phyloP scores from a whole-genome alignment of 2,797 vertebrate species.

The Protosalanx chinensis region DNA sequence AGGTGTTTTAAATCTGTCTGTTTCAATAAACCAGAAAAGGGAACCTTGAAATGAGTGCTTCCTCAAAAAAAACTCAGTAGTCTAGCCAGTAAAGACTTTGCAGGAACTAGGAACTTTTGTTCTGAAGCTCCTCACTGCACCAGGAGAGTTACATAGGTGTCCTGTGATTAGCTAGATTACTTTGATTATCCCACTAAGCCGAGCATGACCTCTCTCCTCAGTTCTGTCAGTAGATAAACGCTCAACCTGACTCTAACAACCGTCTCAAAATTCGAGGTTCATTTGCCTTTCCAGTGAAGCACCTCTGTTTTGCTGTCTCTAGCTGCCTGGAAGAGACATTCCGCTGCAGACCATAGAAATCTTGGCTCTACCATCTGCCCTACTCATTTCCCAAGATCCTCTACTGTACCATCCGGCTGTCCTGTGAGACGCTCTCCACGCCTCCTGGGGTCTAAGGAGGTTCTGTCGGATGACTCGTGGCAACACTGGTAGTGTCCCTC shows the following conservation, averaged over 20 bases:
- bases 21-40: constrained; percentile 22
- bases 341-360: background rate
- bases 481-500: background rate
- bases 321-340: background rate
- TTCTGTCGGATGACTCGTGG: background rate
- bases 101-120: constrained; percentile 4
- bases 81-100: background rate
- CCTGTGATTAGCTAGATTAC: background rate
- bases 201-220: constrained; percentile 27
- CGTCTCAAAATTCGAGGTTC: constrained; percentile 22
- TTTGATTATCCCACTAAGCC: constrained; percentile 14
- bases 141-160: background rate
- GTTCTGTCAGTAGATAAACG: constrained; percentile 12
- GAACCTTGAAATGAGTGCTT: constrained; percentile 42
- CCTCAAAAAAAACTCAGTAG: constrained; percentile 24
- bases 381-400: background rate
- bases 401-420: background rate
- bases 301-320: constrained; percentile 11
- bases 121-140: background rate
- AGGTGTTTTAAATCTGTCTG: background rate
- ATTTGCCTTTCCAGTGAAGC: constrained; percentile 22
- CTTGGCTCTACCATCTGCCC: background rate
- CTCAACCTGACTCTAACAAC: constrained; percentile 8
- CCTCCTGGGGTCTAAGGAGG: background rate
- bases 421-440: background rate